These are phyloP conservation scores for Triops cancriformis DNA, from an alignment of 1,140 invertebrate species.

Conservation along the genomic window DNA sequence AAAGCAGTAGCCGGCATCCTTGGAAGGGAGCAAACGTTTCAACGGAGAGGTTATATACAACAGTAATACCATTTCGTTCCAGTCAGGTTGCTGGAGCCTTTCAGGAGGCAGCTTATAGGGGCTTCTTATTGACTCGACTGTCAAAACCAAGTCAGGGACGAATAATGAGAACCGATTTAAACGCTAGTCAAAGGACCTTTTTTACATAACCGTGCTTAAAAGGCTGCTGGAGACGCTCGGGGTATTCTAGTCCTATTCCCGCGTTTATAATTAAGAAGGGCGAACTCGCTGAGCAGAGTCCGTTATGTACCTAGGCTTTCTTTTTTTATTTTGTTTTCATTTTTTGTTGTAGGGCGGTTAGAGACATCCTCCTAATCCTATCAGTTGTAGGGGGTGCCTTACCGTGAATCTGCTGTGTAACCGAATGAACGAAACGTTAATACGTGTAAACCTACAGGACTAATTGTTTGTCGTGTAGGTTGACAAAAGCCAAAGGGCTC, in stretches of 20 bases:
- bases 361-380: background rate
- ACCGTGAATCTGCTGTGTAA: background rate
- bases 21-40: background rate
- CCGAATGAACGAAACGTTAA: constrained; percentile 8
- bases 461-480: constrained; percentile 7
- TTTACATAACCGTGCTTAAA: no score
- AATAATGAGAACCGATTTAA: constrained; percentile 2
- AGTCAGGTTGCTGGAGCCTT: background rate
- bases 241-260: background rate
- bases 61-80: background rate
- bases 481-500: background rate
- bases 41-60: background rate
- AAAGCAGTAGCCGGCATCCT: background rate
- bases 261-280: background rate
- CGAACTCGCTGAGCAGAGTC: background rate
- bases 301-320: background rate
- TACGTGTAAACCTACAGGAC: constrained; percentile 4
- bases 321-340: background rate
- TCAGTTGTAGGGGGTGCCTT: background rate
- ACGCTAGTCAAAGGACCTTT: background rate
- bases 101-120: background rate
- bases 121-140: background rate
- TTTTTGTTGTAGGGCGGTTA: background rate
- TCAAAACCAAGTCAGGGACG: constrained; percentile 9
- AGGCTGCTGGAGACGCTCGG: no score